Percentiles rank a stretch among this genome's conserved stretches.
Evolutionary conservation across 2,113 vertebrate species (phyloP).

Genomic region (Phalacrocorax aristotelis): DNA sequence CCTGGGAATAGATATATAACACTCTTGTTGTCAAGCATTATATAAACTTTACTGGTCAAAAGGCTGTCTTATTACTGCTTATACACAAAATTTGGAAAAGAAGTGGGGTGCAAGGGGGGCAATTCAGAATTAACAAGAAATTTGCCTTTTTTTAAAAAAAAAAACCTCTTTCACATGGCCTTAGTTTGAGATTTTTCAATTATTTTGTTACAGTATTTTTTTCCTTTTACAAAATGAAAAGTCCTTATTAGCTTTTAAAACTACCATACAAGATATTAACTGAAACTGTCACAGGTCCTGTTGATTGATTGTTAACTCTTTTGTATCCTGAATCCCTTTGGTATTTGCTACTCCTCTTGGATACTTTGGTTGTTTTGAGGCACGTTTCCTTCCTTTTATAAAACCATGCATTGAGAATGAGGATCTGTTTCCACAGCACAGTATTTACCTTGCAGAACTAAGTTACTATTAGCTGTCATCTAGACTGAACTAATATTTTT

Average conservation of each 20-base stretch:
- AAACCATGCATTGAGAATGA: background rate
- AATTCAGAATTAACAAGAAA: conserved; percentile 12
- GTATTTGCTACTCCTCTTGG: background rate
- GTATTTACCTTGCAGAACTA: background rate
- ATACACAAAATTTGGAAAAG: conserved; percentile 32
- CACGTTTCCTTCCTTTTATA: background rate
- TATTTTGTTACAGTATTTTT: background rate
- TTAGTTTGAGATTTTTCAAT: conserved; percentile 22
- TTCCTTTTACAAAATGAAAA: background rate
- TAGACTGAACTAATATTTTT: background rate
- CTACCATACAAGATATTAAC: background rate
- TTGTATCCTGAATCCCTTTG: background rate
- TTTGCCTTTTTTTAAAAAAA: background rate
- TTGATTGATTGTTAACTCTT: background rate
- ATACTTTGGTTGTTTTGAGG: background rate
- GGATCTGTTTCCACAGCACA: background rate
- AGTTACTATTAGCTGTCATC: background rate
- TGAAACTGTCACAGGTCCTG: background rate
- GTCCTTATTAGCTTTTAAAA: background rate
- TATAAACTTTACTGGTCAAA: conserved; percentile 29
- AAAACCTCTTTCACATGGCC: background rate
- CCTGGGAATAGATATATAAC: conserved; percentile 38
- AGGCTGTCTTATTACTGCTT: conserved; percentile 8
- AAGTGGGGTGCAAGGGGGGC: conserved; percentile 13
- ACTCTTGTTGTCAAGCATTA: background rate